Base-by-base conservation (phyloP, 2,797 vertebrate species). In the Chloroceryle amazona region DNA sequence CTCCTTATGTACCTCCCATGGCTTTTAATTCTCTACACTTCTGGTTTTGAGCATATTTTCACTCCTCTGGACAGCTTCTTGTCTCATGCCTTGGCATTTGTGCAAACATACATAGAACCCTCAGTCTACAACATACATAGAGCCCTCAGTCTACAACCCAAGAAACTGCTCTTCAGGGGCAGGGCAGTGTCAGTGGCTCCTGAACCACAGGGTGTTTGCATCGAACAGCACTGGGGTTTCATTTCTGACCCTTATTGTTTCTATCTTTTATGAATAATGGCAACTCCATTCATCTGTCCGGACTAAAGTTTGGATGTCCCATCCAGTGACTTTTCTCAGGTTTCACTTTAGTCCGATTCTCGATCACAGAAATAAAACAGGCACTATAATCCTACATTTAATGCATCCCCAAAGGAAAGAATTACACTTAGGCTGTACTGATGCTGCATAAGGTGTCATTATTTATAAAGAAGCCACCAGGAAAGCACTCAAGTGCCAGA, bases 71-170 rank as follows among this genome's bases (percentile, higher is more conserved):
- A 3, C 21, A 58, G 31, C 10, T 35, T 21, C 39, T 47, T 62
- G 8, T 4, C 20, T 33, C 42, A 22, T 51, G 8, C 9, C 29
- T 35, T 51, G 39, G 31, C 39, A 8, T 4, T 33, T 28, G 44
- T 49, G 44, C 37, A 54, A 31, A 12, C 11, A 13, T 9, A 10
- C 5, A 13, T 20, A 12, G 6, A 92, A 31, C 7, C 18, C 17
- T 33, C 57, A 20, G 7, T 22, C 1, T 3, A 0, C 3, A 17
- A n/a, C 1, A n/a, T n/a, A n/a, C n/a, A n/a, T n/a, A 0, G 12
- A 92, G n/a, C 7, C 18, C 17, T 33, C 57, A 20, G 7, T 22
- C 1, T 3, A 0, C 3, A 17, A n/a, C 1, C 9, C 4, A 44
- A 33, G 62, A 49, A 58, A 12, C 1, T 2, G 17, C 16, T 76